These are phyloP conservation scores for Podilymbus podiceps DNA, from an alignment of 2,113 vertebrate species.

Conservation along the genomic window DNA sequence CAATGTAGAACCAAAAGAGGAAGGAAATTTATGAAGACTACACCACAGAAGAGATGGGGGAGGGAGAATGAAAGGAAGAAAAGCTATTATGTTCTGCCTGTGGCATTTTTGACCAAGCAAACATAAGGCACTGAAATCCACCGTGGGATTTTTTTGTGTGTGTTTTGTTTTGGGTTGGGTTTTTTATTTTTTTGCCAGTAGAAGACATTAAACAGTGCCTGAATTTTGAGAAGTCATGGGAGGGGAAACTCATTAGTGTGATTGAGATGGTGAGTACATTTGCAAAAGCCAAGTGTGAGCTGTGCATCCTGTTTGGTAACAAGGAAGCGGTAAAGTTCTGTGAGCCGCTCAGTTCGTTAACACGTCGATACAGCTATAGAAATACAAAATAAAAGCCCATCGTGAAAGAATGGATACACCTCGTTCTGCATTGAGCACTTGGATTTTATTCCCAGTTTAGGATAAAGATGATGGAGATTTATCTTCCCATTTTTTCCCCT, in stretches of 20 bases:
- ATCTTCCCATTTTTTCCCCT: background rate
- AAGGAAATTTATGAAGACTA: conserved; percentile 53
- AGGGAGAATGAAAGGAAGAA: conserved; percentile 36
- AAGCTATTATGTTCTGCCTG: background rate
- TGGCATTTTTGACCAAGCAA: background rate
- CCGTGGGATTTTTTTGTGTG: background rate
- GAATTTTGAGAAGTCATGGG: background rate
- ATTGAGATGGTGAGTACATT: background rate
- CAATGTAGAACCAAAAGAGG: conserved; percentile 43
- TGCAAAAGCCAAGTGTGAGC: background rate
- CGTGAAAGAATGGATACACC: background rate
- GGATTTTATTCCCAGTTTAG: background rate
- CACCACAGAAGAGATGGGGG: conserved; percentile 36
- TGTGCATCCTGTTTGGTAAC: conserved; percentile 86
- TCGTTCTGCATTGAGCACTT: background rate
- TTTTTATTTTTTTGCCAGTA: background rate
- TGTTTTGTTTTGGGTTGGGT: background rate
- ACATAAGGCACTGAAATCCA: background rate
- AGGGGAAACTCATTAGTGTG: background rate
- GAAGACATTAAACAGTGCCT: background rate
- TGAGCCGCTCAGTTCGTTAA: background rate
- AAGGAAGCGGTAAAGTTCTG: conserved; percentile 74
- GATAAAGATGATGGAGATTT: conserved; percentile 1
- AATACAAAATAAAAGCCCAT: background rate
- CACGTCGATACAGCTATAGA: background rate